Evolutionary conservation across 2,888 invertebrate genomes (phyloP).

Genomic region (Tetropium fuscum): DNA sequence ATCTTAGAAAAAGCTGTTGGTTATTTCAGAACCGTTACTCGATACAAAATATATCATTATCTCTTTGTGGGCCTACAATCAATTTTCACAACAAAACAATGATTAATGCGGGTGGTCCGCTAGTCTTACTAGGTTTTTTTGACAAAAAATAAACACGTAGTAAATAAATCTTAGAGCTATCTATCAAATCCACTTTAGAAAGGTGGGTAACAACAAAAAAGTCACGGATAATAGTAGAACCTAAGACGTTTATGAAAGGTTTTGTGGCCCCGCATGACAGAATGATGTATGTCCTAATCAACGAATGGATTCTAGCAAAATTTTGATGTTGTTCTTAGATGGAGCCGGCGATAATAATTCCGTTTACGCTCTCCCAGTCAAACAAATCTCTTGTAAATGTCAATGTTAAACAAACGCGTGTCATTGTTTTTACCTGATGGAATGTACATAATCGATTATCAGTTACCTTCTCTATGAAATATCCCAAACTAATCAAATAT

Average conservation of each 20-base stretch:
- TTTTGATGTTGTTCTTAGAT: slow-evolving; percentile 28
- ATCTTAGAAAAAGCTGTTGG: too few relatives aligned
- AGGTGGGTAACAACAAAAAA: slow-evolving; percentile 18
- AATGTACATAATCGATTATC: too few relatives aligned
- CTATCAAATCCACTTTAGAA: slow-evolving; percentile 16
- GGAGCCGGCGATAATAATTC: slow-evolving; percentile 12
- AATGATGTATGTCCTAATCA: slow-evolving; percentile 29
- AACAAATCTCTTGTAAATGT: slow-evolving; percentile 23
- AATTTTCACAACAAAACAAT: too few relatives aligned
- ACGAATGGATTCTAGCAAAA: slow-evolving; percentile 21
- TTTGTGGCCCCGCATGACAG: slow-evolving; percentile 24
- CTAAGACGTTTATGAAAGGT: slow-evolving; percentile 25
- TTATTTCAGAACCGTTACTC: too few relatives aligned
- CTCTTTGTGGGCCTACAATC: too few relatives aligned
- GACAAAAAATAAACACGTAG: neutral
- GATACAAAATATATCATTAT: too few relatives aligned
- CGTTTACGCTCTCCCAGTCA: slow-evolving; percentile 22
- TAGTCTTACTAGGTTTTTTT: neutral
- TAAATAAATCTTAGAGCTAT: slow-evolving; percentile 17
- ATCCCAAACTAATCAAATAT: too few relatives aligned
- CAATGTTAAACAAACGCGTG: slow-evolving; percentile 12
- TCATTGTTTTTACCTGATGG: slow-evolving; percentile 17
- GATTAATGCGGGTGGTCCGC: neutral
- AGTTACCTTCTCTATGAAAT: too few relatives aligned
- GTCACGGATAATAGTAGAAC: slow-evolving; percentile 18